Conservation (phyloP, 2,797 vertebrate species). For the Premnoplex brunnescens region DNA sequence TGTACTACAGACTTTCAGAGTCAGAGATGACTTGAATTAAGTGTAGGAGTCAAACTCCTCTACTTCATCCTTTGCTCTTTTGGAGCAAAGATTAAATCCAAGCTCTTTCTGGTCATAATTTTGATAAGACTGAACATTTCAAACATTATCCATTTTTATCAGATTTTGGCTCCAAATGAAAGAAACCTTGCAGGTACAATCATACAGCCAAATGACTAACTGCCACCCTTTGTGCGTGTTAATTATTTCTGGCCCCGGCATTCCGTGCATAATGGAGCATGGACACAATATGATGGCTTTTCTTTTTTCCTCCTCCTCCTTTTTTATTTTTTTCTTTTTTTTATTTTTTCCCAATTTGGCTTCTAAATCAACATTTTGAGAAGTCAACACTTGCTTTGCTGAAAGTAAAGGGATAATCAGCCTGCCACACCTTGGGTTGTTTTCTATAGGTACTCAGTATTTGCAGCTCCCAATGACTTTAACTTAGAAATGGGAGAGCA, state of each 20-base stretch:
- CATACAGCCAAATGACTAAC: constrained; percentile 44
- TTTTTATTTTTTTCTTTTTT: neutral
- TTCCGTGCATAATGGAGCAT: constrained; percentile 21
- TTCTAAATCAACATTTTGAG: neutral
- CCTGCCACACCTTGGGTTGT: neutral
- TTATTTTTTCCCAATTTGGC: neutral
- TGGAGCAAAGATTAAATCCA: neutral
- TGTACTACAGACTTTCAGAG: neutral
- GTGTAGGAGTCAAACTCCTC: neutral
- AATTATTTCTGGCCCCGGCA: constrained; percentile 50
- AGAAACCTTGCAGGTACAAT: constrained; percentile 50
- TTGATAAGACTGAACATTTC: neutral
- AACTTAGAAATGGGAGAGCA: neutral
- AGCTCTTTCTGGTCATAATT: constrained; percentile 3
- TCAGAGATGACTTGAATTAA: neutral
- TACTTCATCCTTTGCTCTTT: too few species aligned
- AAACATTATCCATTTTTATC: constrained; percentile 24
- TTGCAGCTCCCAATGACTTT: neutral
- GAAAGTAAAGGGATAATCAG: neutral
- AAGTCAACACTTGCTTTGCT: neutral
- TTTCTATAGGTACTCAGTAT: neutral
- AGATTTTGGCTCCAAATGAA: constrained; percentile 46
- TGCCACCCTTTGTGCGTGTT: constrained; percentile 38
- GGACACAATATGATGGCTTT: constrained; percentile 13
- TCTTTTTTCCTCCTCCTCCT: neutral